These are phyloP conservation scores for Pithys albifrons DNA, from an alignment of 2,113 vertebrate species.

Conservation along the genomic window DNA sequence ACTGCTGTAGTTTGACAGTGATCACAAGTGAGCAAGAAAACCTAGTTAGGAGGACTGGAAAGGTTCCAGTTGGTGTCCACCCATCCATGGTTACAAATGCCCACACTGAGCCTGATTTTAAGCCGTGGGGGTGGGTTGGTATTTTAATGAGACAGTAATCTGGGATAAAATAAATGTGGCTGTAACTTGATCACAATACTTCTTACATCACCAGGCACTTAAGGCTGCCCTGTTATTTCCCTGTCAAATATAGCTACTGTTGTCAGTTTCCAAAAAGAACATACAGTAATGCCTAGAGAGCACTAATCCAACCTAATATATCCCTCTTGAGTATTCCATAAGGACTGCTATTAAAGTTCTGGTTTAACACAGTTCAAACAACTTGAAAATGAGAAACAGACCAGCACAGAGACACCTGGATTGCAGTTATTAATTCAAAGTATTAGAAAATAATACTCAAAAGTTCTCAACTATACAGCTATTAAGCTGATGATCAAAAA, in stretches of 20 bases:
- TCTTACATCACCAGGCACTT: neutral
- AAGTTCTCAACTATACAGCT: neutral
- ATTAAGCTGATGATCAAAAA: rapidly evolving
- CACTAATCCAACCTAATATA: neutral
- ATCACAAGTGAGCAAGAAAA: neutral
- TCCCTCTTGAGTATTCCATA: neutral
- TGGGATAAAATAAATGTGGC: neutral
- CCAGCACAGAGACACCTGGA: neutral
- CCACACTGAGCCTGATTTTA: neutral
- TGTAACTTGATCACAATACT: neutral
- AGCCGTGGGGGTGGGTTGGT: neutral
- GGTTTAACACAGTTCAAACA: neutral
- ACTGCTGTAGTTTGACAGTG: neutral
- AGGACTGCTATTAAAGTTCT: neutral
- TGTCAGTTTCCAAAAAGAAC: neutral
- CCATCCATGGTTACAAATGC: neutral
- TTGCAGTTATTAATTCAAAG: neutral
- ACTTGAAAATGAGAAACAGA: neutral
- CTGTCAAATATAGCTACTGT: neutral
- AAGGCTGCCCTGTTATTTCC: neutral
- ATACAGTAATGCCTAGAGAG: neutral
- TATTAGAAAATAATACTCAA: neutral
- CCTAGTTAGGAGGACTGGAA: neutral
- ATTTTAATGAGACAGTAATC: neutral
- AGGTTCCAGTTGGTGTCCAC: neutral